Evolutionary conservation across 2,888 invertebrate genomes (phyloP).

Genomic region (Ophraella communa): DNA sequence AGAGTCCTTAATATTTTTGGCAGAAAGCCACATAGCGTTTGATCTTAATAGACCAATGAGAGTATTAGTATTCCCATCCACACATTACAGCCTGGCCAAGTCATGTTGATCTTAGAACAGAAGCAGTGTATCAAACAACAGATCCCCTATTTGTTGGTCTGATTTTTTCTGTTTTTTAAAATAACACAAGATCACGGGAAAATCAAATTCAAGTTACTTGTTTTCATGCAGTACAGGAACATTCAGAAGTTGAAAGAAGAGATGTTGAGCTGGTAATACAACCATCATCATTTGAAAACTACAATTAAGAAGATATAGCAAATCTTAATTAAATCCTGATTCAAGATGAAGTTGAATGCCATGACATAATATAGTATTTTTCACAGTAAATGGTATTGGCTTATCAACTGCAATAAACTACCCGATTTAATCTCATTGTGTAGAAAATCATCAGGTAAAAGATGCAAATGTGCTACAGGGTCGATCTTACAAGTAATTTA

Average conservation of each 20-base stretch:
- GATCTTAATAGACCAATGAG: no score
- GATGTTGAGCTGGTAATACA: conserved; percentile 76
- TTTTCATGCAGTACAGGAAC: conserved; percentile 73
- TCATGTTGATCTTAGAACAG: conserved; percentile 84
- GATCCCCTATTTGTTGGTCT: conserved; percentile 82
- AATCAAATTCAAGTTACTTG: conserved; percentile 75
- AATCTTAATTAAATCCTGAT: conserved; percentile 74
- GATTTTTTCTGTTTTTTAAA: conserved; percentile 83
- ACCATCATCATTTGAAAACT: conserved; percentile 59
- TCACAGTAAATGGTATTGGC: no score
- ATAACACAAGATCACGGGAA: conserved; percentile 70
- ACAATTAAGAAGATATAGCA: conserved; percentile 61
- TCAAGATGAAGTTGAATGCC: conserved; percentile 77
- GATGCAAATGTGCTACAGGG: no score
- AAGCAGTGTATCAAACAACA: conserved; percentile 83
- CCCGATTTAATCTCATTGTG: no score
- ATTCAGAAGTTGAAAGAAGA: conserved; percentile 65
- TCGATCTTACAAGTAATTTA: no score
- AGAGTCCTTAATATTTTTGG: no score
- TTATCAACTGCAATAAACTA: no score
- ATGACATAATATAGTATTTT: no score
- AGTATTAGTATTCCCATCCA: no score
- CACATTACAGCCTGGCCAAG: no score
- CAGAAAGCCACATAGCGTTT: no score
- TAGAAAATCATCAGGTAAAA: no score